Conservation (phyloP, 2,888 invertebrate species). For the Carpatolechia fugitivella region DNA sequence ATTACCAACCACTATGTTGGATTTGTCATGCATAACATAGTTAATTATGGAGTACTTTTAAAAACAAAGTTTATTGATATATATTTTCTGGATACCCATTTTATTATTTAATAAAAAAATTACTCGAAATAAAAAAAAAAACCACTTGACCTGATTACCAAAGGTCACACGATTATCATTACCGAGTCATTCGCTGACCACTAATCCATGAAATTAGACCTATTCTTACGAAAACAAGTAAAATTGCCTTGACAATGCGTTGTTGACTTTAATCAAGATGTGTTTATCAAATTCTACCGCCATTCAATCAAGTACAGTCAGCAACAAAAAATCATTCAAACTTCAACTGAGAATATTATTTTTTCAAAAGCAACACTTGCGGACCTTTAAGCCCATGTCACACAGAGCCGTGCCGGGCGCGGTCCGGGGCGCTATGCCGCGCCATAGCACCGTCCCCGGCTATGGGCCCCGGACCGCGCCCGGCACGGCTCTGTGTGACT, state of each 20-base stretch:
- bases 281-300: constrained; percentile 15
- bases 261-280: constrained; percentile 24
- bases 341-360: too few relatives aligned
- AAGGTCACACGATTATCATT: constrained; percentile 10
- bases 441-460: too few relatives aligned
- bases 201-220: constrained; percentile 26
- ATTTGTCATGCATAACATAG: background rate
- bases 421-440: too few relatives aligned
- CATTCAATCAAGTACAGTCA: too few relatives aligned
- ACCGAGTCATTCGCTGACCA: constrained; percentile 17
- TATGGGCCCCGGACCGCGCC: too few relatives aligned
- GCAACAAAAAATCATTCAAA: too few relatives aligned
- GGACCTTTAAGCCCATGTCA: too few relatives aligned
- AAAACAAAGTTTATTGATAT: background rate
- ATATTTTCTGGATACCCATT: too few relatives aligned
- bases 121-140: too few relatives aligned
- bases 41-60: background rate
- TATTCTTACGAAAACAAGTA: constrained; percentile 7
- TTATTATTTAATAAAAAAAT: too few relatives aligned
- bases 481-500: too few relatives aligned
- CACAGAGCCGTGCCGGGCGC: too few relatives aligned
- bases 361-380: background rate
- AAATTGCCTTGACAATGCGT: constrained; percentile 34
- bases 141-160: constrained; percentile 7
- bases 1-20: constrained; percentile 7